Conservation (phyloP, 2,113 vertebrate species). For the Pelobates fuscus region DNA sequence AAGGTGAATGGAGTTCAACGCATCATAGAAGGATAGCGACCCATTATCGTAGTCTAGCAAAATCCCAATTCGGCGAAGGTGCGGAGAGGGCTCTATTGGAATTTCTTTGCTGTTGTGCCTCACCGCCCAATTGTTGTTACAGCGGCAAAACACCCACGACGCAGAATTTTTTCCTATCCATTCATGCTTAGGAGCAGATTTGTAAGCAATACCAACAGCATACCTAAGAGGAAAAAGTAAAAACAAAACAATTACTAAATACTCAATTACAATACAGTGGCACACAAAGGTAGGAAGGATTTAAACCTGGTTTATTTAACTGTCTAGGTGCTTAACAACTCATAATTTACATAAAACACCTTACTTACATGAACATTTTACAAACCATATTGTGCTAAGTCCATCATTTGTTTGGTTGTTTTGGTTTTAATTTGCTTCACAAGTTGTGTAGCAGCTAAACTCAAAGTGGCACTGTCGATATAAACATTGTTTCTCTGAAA, state of each 20-base stretch:
- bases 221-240: constrained; percentile 74
- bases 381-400: no score
- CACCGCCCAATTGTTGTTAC: constrained; percentile 92
- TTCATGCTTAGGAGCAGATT: constrained; percentile 91
- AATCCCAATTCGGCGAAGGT: constrained; percentile 88
- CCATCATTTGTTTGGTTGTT: no score
- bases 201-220: constrained; percentile 93
- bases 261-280: neutral
- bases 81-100: constrained; percentile 87
- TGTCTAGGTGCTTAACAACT: no score
- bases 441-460: no score
- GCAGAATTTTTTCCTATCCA: constrained; percentile 96
- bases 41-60: constrained; percentile 94
- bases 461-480: no score
- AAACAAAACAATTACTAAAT: constrained; percentile 15
- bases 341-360: no score
- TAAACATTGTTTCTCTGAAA: no score
- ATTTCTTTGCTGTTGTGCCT: constrained; percentile 94
- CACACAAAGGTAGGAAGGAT: no score
- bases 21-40: constrained; percentile 92
- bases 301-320: no score
- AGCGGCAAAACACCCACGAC: constrained; percentile 94
- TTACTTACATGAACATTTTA: no score
- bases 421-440: no score
- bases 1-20: constrained; percentile 90